phyloP scores from a whole-genome alignment of 1,140 invertebrate species.

The Sycophila sp. region DNA sequence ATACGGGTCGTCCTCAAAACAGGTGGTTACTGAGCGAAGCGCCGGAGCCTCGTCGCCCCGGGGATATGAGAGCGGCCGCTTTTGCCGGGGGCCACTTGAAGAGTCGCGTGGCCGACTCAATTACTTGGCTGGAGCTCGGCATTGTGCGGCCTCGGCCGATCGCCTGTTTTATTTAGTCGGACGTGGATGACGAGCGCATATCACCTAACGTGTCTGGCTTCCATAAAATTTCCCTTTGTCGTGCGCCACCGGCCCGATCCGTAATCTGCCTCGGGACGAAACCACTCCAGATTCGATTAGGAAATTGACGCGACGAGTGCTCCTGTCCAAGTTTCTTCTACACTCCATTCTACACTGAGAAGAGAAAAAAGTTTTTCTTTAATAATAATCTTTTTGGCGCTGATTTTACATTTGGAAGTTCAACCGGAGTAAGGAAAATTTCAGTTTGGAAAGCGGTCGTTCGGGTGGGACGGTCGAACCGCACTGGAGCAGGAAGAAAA shows the following conservation, averaged over 20 bases:
- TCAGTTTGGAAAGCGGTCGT: not conserved
- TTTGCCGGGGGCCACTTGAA: constrained; percentile 52
- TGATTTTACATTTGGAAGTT: not conserved
- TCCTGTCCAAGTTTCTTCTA: not conserved
- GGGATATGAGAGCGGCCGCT: constrained; percentile 30
- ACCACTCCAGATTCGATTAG: constrained; percentile 29
- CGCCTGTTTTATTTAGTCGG: not conserved
- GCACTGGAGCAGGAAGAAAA: constrained; percentile 2
- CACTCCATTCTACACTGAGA: not conserved
- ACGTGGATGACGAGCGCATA: not conserved
- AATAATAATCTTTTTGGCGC: no score
- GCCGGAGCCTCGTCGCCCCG: constrained; percentile 13
- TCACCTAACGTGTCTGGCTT: constrained; percentile 6
- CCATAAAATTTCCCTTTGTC: constrained; percentile 25
- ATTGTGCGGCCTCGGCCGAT: constrained; percentile 15
- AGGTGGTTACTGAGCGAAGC: constrained; percentile 59
- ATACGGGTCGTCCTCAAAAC: constrained; percentile 49
- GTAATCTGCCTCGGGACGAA: no score
- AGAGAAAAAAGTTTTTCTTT: no score
- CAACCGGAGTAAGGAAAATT: not conserved
- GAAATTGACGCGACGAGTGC: constrained; percentile 18
- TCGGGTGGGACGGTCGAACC: not conserved
- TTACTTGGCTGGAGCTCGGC: constrained; percentile 54
- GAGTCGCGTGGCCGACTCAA: constrained; percentile 65
- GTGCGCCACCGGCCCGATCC: not conserved